These are phyloP conservation scores for Myrmecophaga tridactyla DNA, from an alignment of 2,113 vertebrate genomes.

Conservation along the genomic window DNA sequence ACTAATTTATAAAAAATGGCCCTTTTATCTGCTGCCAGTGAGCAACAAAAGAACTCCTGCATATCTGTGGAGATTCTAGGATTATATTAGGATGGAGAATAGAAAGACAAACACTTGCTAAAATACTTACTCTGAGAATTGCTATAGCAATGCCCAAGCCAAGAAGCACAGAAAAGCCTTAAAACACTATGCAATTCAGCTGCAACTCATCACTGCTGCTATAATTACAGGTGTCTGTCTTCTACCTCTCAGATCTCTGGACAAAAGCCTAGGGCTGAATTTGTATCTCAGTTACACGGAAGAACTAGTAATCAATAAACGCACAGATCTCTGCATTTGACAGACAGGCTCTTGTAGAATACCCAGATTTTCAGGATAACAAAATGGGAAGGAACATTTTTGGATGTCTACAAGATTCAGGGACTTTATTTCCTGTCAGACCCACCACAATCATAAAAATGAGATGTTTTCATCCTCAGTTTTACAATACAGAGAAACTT, in stretches of 20 bases:
- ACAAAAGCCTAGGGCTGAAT: constrained; percentile 59
- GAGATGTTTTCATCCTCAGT: not conserved
- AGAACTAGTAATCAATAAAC: constrained; percentile 54
- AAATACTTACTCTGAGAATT: constrained; percentile 59
- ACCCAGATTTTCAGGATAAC: not conserved
- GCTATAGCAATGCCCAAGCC: constrained; percentile 24
- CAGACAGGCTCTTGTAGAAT: constrained; percentile 35
- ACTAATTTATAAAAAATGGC: constrained; percentile 11
- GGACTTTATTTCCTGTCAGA: constrained; percentile 4
- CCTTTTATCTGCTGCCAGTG: constrained; percentile 53
- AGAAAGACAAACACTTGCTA: constrained; percentile 52
- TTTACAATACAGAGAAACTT: constrained; percentile 10
- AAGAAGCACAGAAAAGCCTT: constrained; percentile 54
- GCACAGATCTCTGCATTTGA: constrained; percentile 26
- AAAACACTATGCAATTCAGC: constrained; percentile 40
- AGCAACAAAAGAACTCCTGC: constrained; percentile 35
- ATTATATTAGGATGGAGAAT: constrained; percentile 46
- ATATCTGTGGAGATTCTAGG: constrained; percentile 40
- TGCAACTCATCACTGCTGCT: constrained; percentile 53
- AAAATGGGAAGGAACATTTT: not conserved
- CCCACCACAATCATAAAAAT: not conserved
- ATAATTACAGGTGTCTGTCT: constrained; percentile 67
- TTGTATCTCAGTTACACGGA: constrained; percentile 59
- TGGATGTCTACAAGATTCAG: not conserved
- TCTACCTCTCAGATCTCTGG: constrained; percentile 42